A percentile compares a stretch with the other conserved stretches of the same genome.
phyloP scores from a whole-genome alignment of 2,888 invertebrate species.

The Drosophila buzzatii region DNA sequence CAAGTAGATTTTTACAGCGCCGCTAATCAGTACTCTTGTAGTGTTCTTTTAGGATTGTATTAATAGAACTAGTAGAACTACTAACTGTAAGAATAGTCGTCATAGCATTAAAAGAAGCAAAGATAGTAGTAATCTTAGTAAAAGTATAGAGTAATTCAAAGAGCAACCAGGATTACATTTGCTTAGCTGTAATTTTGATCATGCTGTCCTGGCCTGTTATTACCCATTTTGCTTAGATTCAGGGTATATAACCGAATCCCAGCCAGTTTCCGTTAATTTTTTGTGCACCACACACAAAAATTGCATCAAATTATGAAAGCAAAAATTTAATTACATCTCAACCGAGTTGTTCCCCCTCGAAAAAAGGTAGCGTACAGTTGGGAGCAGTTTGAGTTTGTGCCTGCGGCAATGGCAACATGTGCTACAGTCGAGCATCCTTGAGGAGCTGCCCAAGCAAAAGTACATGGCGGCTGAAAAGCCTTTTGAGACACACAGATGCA shows the following conservation, averaged over 20 bases:
- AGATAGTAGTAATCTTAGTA: too few species aligned
- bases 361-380: slow-evolving; percentile 22
- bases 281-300: slow-evolving; percentile 48
- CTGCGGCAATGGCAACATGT: slow-evolving; percentile 69
- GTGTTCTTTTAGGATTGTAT: too few species aligned
- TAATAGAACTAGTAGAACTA: too few species aligned
- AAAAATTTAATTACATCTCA: slow-evolving; percentile 75
- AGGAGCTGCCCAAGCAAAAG: slow-evolving; percentile 68
- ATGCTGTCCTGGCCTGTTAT: background rate
- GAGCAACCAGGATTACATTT: too few species aligned
- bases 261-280: slow-evolving; percentile 53
- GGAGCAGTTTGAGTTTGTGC: background rate
- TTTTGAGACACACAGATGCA: slow-evolving; percentile 73
- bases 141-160: too few species aligned
- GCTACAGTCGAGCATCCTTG: slow-evolving; percentile 79
- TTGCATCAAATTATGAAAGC: slow-evolving; percentile 77
- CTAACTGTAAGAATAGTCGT: too few species aligned
- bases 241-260: slow-evolving; percentile 26
- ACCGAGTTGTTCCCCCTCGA: background rate
- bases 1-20: too few species aligned
- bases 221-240: background rate
- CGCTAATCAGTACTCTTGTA: too few species aligned
- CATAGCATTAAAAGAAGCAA: too few species aligned
- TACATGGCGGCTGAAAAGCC: slow-evolving; percentile 64
- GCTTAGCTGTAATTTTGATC: background rate